Conservation (phyloP, 1,140 invertebrate genomes). For the Leptopilina clavipes region DNA sequence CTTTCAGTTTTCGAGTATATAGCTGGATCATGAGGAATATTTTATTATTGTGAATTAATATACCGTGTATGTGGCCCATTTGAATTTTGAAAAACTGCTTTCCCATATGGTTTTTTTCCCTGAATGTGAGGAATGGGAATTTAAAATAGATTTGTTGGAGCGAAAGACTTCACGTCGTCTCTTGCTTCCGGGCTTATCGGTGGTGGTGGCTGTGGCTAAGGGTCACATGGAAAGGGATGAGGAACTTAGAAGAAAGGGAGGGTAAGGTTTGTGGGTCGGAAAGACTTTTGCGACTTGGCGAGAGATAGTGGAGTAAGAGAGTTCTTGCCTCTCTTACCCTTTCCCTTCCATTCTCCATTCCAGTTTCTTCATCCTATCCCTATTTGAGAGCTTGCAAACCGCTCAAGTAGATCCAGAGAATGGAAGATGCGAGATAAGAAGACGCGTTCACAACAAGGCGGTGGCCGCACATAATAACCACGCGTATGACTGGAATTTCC, state of each 20-base stretch:
- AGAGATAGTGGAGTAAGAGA: slow-evolving; percentile 40
- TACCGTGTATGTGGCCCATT: slow-evolving; percentile 41
- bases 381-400: slow-evolving; percentile 32
- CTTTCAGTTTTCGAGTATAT: slow-evolving; percentile 6
- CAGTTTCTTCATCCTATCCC: neutral
- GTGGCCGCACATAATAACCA: slow-evolving; percentile 20
- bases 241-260: slow-evolving; percentile 39
- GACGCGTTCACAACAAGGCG: slow-evolving; percentile 11
- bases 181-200: slow-evolving; percentile 46
- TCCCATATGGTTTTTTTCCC: neutral
- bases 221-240: slow-evolving; percentile 40
- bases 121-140: slow-evolving; percentile 43
- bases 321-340: neutral
- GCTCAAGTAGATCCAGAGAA: slow-evolving; percentile 41
- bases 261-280: slow-evolving; percentile 36
- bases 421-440: slow-evolving; percentile 48
- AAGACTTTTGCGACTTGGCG: slow-evolving; percentile 46
- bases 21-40: slow-evolving; percentile 17
- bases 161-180: slow-evolving; percentile 34
- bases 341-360: neutral
- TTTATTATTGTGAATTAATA: slow-evolving; percentile 63
- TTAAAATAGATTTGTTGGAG: slow-evolving; percentile 57
- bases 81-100: neutral
- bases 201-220: slow-evolving; percentile 13
- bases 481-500: neutral